Conservation (phyloP, 2,888 invertebrate species). For the Clitarchus hookeri region DNA sequence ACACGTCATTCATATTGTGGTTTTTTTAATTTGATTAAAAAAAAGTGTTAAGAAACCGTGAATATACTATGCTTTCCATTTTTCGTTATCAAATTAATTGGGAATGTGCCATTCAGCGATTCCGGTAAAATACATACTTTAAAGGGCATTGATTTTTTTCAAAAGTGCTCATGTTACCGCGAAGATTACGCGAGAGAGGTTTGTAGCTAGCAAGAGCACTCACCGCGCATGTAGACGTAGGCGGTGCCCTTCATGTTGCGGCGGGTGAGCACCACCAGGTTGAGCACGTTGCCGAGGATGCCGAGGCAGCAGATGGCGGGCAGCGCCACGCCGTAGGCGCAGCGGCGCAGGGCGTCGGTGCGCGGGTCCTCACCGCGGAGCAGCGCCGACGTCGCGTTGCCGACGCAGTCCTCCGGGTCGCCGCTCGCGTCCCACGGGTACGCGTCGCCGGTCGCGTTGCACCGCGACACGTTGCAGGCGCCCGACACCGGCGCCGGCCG, state of each 20-base stretch:
- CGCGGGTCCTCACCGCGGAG: constrained; percentile 61
- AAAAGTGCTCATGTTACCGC: no score
- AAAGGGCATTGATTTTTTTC: no score
- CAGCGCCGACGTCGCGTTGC: constrained; percentile 32
- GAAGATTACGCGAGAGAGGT: no score
- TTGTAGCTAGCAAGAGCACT: constrained; percentile 49
- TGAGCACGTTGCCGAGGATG: constrained; percentile 77
- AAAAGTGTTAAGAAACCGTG: no score
- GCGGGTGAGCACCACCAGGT: constrained; percentile 75
- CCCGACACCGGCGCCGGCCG: background rate
- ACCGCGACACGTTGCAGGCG: constrained; percentile 17
- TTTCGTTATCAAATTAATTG: no score
- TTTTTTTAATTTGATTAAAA: no score
- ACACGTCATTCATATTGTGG: no score
- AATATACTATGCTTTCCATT: no score
- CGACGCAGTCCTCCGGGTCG: constrained; percentile 23
- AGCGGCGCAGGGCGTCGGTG: constrained; percentile 61
- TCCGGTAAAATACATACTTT: no score
- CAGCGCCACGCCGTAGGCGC: constrained; percentile 68
- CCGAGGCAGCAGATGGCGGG: constrained; percentile 73
- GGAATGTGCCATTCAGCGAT: no score
- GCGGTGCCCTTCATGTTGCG: constrained; percentile 79
- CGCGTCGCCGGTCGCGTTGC: constrained; percentile 16
- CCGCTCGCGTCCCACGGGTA: background rate
- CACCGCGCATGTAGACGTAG: constrained; percentile 78